These are phyloP conservation scores for Platyrinchus mystaceus DNA, from an alignment of 2,797 vertebrate species.

Conservation along the genomic window DNA sequence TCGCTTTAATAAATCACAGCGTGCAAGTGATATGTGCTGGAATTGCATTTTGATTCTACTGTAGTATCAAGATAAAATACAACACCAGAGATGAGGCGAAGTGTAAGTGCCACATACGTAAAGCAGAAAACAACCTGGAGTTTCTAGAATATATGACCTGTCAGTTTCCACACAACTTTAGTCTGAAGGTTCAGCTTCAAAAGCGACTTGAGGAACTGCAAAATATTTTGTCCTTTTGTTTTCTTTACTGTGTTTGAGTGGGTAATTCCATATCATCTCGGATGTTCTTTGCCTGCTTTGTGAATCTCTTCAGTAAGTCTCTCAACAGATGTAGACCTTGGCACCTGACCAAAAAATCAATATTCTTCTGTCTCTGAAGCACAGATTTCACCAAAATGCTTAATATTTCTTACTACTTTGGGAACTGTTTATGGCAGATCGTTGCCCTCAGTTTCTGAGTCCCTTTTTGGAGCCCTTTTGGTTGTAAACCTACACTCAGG, in stretches of 20 bases:
- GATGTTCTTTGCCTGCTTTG: not conserved
- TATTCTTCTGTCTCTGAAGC: not conserved
- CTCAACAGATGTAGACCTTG: not conserved
- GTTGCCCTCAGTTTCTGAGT: not conserved
- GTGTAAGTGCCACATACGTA: not conserved
- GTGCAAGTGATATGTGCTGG: not conserved
- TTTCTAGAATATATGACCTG: not conserved
- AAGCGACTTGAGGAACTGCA: not conserved
- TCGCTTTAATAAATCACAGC: not conserved
- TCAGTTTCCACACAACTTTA: not conserved
- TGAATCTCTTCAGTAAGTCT: not conserved
- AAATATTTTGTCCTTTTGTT: not conserved
- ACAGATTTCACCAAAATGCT: not conserved
- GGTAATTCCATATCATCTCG: not conserved
- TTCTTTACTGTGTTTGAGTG: not conserved
- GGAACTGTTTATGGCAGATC: not conserved
- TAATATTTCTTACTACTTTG: not conserved
- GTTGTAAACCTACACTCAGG: not conserved
- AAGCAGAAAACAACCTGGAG: not conserved
- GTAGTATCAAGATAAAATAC: not conserved
- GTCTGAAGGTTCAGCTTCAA: not conserved
- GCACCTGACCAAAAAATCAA: not conserved
- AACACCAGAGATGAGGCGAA: not conserved
- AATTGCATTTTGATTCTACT: slow-evolving; percentile 3
- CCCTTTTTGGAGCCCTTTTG: not conserved